Evolutionary conservation across 1,140 invertebrate genomes (phyloP).

Genomic region (Drosophila arizonae): DNA sequence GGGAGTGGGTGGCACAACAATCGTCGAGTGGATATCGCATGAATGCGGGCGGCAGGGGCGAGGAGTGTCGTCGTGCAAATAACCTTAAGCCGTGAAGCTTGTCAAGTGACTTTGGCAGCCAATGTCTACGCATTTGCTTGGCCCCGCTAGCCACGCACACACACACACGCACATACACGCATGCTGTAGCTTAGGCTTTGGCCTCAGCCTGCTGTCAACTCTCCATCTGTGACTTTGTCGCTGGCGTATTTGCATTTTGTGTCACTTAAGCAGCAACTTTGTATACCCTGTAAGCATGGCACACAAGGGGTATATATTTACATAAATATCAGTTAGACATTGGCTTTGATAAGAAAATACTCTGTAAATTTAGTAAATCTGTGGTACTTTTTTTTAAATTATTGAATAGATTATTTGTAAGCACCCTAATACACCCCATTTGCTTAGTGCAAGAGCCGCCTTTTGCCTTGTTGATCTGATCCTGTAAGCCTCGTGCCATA

Average conservation of each 20-base stretch:
- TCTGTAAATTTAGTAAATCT: too few relatives aligned
- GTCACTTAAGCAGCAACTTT: slow-evolving; percentile 77
- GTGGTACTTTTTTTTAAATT: too few relatives aligned
- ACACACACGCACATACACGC: neutral
- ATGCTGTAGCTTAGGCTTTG: neutral
- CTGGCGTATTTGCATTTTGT: slow-evolving; percentile 77
- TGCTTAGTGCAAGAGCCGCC: too few relatives aligned
- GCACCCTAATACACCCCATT: too few relatives aligned
- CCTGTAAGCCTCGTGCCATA: too few relatives aligned
- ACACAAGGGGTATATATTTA: neutral
- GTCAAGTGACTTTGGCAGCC: slow-evolving; percentile 69
- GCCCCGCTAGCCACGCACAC: slow-evolving; percentile 5
- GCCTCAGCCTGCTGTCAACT: slow-evolving; percentile 9
- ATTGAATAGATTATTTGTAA: too few relatives aligned
- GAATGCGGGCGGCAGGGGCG: slow-evolving; percentile 4
- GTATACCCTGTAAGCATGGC: neutral
- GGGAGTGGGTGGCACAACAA: slow-evolving; percentile 46
- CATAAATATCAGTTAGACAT: too few relatives aligned
- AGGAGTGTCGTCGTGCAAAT: slow-evolving; percentile 62
- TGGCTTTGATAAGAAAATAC: too few relatives aligned
- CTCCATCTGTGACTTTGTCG: slow-evolving; percentile 60
- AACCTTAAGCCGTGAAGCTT: slow-evolving; percentile 72
- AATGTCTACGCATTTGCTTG: slow-evolving; percentile 24
- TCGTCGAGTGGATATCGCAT: slow-evolving; percentile 59
- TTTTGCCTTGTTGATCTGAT: too few relatives aligned